Base-by-base conservation (phyloP, 2,797 vertebrate genomes). In the Amphiprion clarkii region DNA sequence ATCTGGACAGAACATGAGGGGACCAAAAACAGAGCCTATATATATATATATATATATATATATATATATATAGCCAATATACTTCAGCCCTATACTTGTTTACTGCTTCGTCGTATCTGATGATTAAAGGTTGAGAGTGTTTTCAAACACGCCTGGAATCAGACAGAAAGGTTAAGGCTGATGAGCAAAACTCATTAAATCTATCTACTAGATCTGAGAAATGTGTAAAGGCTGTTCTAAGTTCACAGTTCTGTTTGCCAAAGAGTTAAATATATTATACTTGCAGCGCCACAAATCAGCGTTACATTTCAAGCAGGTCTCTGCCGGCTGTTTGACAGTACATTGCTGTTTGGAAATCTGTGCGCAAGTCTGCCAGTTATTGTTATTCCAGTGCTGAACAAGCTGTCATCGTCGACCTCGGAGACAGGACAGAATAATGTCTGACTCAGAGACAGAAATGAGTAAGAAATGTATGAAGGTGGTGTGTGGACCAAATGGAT, bases 311-410 rank as follows among this genome's bases (percentile, higher is more conserved):
- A 36, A 36, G 1, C 21, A 64, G 52, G 11, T 27, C 51, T 16
- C 17, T 17, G 5, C 16, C 25, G 23, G 14, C 52, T 49, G 40
- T 36, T 19, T 29, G 6, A 54, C 10, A 23, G 10, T 2, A 2
- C 27, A n/a, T 44, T 19, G 57, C 42, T 12, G 23, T 67, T 39
- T 56, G 44, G 42, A 63, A 61, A 46, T 81, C 61, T 67, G 39
- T 60, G 31, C 60, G 69, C 42, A 36, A 36, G 60, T 69, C 60
- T 63, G 23, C 1, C 53, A n/a, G 21, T 53, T 57, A 39, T 73
- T 78, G 60, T 62, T 70, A 68, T 78, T 82, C 54, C n/a, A 62
- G 17, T 1, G 61, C 61, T 48, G 74, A 55, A 25, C 27, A 61
- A 71, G 49, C 67, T 42, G 76, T 79, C 71, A 59, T 62, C 36